Evolutionary conservation across 2,888 invertebrate genomes (phyloP).

Genomic region (Amorpha juglandis): DNA sequence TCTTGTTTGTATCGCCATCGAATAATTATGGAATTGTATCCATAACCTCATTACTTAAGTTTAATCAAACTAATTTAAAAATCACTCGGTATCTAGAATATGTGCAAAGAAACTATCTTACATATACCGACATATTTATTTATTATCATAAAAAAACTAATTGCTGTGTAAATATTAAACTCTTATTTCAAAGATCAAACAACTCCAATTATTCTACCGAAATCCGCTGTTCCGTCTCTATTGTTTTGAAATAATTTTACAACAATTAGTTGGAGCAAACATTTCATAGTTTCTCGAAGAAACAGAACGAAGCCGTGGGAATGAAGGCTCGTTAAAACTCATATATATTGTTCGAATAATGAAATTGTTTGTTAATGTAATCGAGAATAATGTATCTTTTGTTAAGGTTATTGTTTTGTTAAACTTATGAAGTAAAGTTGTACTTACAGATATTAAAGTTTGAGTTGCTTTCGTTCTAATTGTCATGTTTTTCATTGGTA

Average conservation of each 20-base stretch:
- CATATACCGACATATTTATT: too few species aligned
- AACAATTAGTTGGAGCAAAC: constrained; percentile 1
- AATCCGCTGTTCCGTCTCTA: not conserved
- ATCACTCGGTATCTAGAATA: too few species aligned
- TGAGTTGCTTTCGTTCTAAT: not conserved
- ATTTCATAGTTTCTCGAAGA: constrained; percentile 16
- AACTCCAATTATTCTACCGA: constrained; percentile 11
- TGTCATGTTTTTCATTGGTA: not conserved
- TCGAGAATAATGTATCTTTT: not conserved
- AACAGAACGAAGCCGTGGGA: constrained; percentile 8
- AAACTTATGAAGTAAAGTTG: not conserved
- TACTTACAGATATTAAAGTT: not conserved
- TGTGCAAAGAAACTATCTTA: too few species aligned
- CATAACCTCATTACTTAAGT: too few species aligned
- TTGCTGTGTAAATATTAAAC: not conserved
- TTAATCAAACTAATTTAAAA: too few species aligned
- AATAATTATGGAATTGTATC: too few species aligned
- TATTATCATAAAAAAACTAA: not conserved
- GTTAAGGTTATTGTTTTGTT: not conserved
- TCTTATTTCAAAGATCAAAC: not conserved
- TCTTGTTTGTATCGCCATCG: too few species aligned
- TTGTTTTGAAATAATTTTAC: constrained; percentile 15
- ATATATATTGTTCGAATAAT: constrained; percentile 17
- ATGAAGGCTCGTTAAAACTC: constrained; percentile 26
- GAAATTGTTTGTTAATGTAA: constrained; percentile 22